Percentiles rank a stretch among this genome's conserved stretches.
phyloP scores from a whole-genome alignment of 2,888 invertebrate species.

The Syritta pipiens region DNA sequence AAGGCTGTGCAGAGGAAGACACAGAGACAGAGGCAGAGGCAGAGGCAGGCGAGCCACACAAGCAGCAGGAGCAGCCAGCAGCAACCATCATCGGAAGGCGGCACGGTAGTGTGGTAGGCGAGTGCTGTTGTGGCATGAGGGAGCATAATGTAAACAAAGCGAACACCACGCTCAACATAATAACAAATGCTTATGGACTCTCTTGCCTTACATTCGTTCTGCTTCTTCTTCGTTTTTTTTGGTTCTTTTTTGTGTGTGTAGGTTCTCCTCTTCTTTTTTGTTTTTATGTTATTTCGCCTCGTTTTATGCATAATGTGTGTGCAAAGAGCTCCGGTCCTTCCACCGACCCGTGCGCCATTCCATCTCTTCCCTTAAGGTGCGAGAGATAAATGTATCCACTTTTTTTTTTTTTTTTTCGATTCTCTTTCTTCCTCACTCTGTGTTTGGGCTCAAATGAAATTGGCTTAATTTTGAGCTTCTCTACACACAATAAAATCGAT shows the following conservation, averaged over 20 bases:
- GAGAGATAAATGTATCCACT: slow-evolving; percentile 52
- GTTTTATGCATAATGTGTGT: not conserved
- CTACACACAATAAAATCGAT: slow-evolving; percentile 41
- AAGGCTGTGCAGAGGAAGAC: not conserved
- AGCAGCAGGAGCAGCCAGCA: not conserved
- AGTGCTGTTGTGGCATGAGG: slow-evolving; percentile 34
- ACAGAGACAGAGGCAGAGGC: not conserved
- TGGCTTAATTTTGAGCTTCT: slow-evolving; percentile 56
- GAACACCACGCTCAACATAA: slow-evolving; percentile 50
- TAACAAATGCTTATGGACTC: slow-evolving; percentile 60
- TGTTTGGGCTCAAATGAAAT: slow-evolving; percentile 45
- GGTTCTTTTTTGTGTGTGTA: not conserved
- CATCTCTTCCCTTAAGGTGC: slow-evolving; percentile 1
- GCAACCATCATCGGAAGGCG: not conserved
- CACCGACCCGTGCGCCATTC: not conserved
- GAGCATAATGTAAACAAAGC: slow-evolving; percentile 63
- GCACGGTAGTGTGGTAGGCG: not conserved
- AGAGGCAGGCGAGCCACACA: not conserved
- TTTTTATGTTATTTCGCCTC: not conserved
- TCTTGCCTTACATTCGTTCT: slow-evolving; percentile 37
- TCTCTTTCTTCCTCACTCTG: too few relatives aligned
- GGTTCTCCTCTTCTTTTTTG: not conserved
- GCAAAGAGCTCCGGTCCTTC: slow-evolving; percentile 19
- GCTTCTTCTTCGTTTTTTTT: not conserved
- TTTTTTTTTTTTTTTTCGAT: slow-evolving; percentile 44